phyloP scores from a whole-genome alignment of 1,140 invertebrate genomes.

The Colletes gigas region DNA sequence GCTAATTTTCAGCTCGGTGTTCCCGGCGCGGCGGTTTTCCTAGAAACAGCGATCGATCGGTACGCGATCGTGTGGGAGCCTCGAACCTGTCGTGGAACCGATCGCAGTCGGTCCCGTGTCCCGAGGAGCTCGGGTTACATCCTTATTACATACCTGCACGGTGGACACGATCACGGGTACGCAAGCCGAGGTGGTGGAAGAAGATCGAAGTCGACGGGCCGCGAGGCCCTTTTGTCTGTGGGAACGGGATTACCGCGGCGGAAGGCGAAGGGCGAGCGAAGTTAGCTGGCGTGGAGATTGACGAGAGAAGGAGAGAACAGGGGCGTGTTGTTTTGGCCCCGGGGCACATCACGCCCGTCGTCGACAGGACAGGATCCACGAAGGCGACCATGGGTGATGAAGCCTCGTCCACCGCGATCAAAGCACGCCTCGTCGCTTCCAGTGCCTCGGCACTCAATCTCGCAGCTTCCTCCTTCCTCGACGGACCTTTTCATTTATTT shows the following conservation, averaged over 20 bases:
- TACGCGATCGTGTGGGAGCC: slow-evolving; percentile 43
- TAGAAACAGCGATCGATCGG: slow-evolving; percentile 50
- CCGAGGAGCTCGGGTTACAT: slow-evolving; percentile 79
- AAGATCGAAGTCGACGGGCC: slow-evolving; percentile 77
- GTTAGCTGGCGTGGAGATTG: slow-evolving; percentile 1
- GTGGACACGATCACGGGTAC: slow-evolving; percentile 69
- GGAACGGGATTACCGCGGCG: slow-evolving; percentile 75
- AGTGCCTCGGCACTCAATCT: slow-evolving; percentile 49
- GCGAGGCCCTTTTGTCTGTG: slow-evolving; percentile 79
- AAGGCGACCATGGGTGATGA: slow-evolving; percentile 74
- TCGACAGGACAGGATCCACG: slow-evolving; percentile 57
- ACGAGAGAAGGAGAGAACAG: not conserved
- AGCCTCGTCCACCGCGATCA: slow-evolving; percentile 74
- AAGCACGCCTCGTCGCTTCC: slow-evolving; percentile 71
- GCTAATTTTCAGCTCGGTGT: slow-evolving; percentile 22
- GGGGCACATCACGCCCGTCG: slow-evolving; percentile 70
- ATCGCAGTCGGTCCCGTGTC: slow-evolving; percentile 61
- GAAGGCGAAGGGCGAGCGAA: slow-evolving; percentile 24
- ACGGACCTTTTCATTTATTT: slow-evolving; percentile 28
- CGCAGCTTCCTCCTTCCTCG: slow-evolving; percentile 52
- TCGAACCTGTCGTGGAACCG: slow-evolving; percentile 71
- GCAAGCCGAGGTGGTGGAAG: slow-evolving; percentile 56
- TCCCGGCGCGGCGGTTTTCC: slow-evolving; percentile 35
- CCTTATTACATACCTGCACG: slow-evolving; percentile 66
- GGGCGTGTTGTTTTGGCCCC: slow-evolving; percentile 71